A percentile compares a stretch with the other conserved stretches of the same genome.
phyloP scores from a whole-genome alignment of 2,113 vertebrate genomes.

The Aythya baeri region DNA sequence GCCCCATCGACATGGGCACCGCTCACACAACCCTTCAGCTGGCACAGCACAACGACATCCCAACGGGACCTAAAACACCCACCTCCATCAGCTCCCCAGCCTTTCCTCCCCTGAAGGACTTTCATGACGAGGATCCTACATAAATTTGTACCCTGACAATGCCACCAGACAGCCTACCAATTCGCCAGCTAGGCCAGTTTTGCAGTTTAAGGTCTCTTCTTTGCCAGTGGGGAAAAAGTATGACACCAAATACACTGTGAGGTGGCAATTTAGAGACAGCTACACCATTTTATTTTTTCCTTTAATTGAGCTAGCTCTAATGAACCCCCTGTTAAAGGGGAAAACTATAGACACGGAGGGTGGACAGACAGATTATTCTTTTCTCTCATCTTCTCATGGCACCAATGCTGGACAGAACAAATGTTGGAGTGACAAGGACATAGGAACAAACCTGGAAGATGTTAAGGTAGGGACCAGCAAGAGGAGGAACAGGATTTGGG shows the following conservation, averaged over 20 bases:
- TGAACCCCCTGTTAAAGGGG: not conserved
- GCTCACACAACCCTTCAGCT: not conserved
- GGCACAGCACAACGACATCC: accelerated
- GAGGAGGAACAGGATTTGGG: not conserved
- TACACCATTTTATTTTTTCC: not conserved
- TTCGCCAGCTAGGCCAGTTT: no score
- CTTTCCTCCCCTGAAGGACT: not conserved
- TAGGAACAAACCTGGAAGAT: not conserved
- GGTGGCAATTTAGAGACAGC: not conserved
- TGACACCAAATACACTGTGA: not conserved
- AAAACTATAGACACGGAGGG: not conserved
- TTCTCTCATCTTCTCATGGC: not conserved
- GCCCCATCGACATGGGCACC: not conserved
- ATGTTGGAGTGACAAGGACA: not conserved
- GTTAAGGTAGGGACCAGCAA: not conserved
- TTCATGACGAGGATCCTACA: not conserved
- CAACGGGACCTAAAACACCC: not conserved
- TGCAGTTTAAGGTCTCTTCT: not conserved
- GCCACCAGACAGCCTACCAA: not conserved
- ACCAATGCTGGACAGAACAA: not conserved
- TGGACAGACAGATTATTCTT: not conserved
- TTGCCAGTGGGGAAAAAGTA: accelerated
- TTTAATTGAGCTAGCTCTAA: not conserved
- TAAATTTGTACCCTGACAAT: not conserved
- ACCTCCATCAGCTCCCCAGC: not conserved